A percentile compares a stretch with the other conserved stretches of the same genome.
Conservation (phyloP, 2,888 invertebrate species). For the Papilio elwesi region DNA sequence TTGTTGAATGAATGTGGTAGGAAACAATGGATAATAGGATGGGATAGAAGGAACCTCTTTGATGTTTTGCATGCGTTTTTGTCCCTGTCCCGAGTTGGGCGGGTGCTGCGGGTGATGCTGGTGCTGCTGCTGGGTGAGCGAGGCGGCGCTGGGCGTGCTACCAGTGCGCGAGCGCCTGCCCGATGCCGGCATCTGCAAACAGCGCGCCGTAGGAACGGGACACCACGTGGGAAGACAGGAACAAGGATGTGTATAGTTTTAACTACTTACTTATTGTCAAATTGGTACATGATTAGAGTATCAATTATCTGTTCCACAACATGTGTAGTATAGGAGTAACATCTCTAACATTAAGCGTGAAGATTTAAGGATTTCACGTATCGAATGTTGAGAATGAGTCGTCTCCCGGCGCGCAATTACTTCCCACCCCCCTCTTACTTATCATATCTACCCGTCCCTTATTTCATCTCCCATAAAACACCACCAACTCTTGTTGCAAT, state of each 20-base stretch:
- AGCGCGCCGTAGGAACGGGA: constrained; percentile 9
- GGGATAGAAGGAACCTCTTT: constrained; percentile 64
- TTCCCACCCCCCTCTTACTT: too few relatives aligned
- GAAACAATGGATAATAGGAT: constrained; percentile 20
- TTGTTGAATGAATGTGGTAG: neutral
- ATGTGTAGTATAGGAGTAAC: too few relatives aligned
- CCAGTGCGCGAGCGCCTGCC: constrained; percentile 69
- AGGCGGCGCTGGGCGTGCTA: constrained; percentile 70
- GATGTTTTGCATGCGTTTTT: constrained; percentile 57
- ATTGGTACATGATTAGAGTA: neutral
- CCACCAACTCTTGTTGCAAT: too few relatives aligned
- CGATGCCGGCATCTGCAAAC: constrained; percentile 60
- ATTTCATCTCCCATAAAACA: too few relatives aligned
- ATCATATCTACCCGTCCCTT: constrained; percentile 67
- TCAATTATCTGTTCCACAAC: neutral
- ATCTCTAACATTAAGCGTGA: too few relatives aligned
- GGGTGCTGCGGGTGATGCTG: constrained; percentile 56
- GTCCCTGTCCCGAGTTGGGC: constrained; percentile 50
- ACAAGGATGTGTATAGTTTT: constrained; percentile 18
- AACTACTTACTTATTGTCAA: neutral
- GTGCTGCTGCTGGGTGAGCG: constrained; percentile 60
- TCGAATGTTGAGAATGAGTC: too few relatives aligned
- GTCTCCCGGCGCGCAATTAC: too few relatives aligned
- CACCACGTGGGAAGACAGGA: constrained; percentile 18
- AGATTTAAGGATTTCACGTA: too few relatives aligned